Evolutionary conservation across 2,113 vertebrate species (phyloP).

Genomic region (Haplochromis burtoni): DNA sequence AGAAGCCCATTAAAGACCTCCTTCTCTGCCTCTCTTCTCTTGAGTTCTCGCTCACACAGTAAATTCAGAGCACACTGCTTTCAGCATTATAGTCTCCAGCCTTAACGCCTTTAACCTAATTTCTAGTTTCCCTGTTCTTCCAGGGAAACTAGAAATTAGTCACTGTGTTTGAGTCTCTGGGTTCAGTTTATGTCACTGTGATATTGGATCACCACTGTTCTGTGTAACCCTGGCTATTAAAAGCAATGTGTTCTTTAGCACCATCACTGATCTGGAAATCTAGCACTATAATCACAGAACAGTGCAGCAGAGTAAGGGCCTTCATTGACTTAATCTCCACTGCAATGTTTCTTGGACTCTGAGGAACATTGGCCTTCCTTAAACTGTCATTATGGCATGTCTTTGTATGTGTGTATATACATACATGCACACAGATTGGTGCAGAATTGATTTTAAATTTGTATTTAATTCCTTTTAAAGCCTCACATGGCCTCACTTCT

Average conservation of each 20-base stretch:
- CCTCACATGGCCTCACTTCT: background rate
- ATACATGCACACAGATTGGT: background rate
- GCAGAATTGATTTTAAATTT: background rate
- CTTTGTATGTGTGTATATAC: background rate
- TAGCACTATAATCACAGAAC: slow-evolving; percentile 32
- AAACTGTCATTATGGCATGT: background rate
- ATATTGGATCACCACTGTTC: background rate
- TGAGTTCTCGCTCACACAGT: background rate
- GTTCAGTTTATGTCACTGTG: background rate
- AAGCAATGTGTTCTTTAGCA: background rate
- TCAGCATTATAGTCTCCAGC: background rate
- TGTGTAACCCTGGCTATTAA: background rate
- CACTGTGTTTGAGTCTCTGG: background rate
- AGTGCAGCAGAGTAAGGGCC: slow-evolving; percentile 20
- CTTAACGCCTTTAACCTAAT: background rate
- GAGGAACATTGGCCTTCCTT: slow-evolving; percentile 20
- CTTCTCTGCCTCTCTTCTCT: background rate
- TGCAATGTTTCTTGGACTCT: slow-evolving; percentile 7
- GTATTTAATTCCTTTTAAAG: background rate
- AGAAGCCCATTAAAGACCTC: slow-evolving; percentile 34
- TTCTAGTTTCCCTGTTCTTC: background rate
- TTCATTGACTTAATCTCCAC: slow-evolving; percentile 41
- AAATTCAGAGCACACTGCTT: background rate
- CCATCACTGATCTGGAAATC: background rate
- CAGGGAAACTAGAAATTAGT: background rate